These are phyloP conservation scores for Megaustenia siamemsis DNA, from an alignment of 2,888 invertebrate species.

Conservation along the genomic window DNA sequence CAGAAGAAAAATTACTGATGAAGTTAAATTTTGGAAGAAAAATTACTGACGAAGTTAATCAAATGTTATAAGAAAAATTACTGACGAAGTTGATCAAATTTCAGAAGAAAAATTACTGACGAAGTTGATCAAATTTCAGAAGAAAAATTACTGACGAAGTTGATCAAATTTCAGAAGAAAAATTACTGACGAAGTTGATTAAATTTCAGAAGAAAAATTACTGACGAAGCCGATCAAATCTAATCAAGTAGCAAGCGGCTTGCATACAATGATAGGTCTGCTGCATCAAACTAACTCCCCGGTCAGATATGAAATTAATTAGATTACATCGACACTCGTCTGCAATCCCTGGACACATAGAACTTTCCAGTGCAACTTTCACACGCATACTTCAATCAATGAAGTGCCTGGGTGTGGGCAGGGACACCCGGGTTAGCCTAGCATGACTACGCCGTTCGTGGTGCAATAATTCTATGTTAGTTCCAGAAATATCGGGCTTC, in stretches of 20 bases:
- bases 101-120: no score
- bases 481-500: constrained; percentile 21
- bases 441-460: constrained; percentile 35
- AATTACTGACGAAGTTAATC: no score
- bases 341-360: not conserved
- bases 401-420: not conserved
- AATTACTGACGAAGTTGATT: no score
- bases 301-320: constrained; percentile 3
- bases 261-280: not conserved
- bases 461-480: constrained; percentile 33
- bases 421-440: constrained; percentile 22
- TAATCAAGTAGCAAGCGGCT: constrained; percentile 6
- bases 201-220: no score
- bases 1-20: no score
- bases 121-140: no score
- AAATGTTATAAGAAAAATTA: no score
- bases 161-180: no score
- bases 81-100: no score
- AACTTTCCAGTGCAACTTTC: constrained; percentile 3
- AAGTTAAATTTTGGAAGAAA: no score
- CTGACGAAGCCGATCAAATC: not conserved
- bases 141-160: no score
- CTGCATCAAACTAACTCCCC: not conserved
- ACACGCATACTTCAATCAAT: constrained; percentile 11
- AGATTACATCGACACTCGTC: constrained; percentile 9